Percentiles rank a stretch among this genome's conserved stretches.
phyloP scores from a whole-genome alignment of 2,888 invertebrate species.

The Tipula confusa region DNA sequence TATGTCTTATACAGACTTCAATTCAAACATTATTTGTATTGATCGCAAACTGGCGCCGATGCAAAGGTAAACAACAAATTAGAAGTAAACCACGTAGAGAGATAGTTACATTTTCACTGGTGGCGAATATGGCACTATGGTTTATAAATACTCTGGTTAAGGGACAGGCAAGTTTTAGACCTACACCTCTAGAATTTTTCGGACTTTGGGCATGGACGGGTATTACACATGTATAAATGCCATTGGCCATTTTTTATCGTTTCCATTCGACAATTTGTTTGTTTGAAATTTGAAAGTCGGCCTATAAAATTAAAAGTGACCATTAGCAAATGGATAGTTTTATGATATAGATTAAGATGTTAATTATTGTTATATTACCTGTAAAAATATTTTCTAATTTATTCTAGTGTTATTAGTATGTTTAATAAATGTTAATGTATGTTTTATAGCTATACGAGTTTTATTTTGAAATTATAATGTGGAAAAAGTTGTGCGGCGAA shows the following conservation, averaged over 20 bases:
- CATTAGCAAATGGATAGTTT: neutral
- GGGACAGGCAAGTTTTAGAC: conserved; percentile 75
- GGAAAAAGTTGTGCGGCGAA: no score
- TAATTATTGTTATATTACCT: neutral
- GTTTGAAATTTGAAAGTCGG: conserved; percentile 88
- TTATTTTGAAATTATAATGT: neutral
- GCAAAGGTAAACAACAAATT: conserved; percentile 65
- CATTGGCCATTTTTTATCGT: conserved; percentile 82
- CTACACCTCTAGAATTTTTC: conserved; percentile 75
- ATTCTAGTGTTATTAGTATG: neutral
- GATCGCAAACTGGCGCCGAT: conserved; percentile 69
- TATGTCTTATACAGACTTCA: conserved; percentile 72
- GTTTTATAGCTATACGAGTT: neutral
- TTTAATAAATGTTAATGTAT: neutral
- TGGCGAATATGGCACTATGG: conserved; percentile 82
- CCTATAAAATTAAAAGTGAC: conserved; percentile 67
- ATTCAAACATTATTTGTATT: conserved; percentile 74
- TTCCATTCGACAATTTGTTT: conserved; percentile 90
- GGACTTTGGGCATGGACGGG: conserved; percentile 89
- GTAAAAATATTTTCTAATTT: neutral
- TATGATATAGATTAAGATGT: neutral
- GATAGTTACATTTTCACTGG: conserved; percentile 76
- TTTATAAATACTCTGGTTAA: conserved; percentile 80
- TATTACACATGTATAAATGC: conserved; percentile 84
- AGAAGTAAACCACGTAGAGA: conserved; percentile 77